Evolutionary conservation across 2,797 vertebrate species (phyloP), one percentile per base, ranked within the genome.

Genomic region (Siniperca scherzeri): DNA sequence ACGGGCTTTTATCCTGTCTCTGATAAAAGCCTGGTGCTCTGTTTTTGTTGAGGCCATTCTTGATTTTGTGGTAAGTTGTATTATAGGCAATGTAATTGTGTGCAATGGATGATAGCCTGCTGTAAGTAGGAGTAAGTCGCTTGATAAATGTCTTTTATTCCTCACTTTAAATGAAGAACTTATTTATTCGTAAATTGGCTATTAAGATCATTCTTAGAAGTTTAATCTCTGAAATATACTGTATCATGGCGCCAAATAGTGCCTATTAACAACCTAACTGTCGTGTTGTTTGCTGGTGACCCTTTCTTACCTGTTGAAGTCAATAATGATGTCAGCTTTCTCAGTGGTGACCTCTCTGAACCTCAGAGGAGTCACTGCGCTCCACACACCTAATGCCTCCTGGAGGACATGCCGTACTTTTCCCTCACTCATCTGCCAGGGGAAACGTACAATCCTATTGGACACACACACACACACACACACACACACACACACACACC

Each of bases 301-400:
- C 4, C 4, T 57, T 33, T 66, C 73, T 84, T 68, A 98, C 98
- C 97, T 96, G 62, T 94, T 95, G 81, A 99, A 99, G 87, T 99
- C 97, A 0, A 99, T 97, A 84, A 95, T 91, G 17, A 99, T 98
- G 93, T 99, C 97, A 0, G 97, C 96, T 2, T 88, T 93, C 48
- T 96, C 96, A 61, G 88, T 86, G 6, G 89, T 92, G 81, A 98
- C 96, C 92, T 99, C 97, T 0, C 93, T 96, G 90, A 99, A 98
- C 27, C 94, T 98, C 77, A 99, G 93, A 0, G 97, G 97, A 0
- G 97, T 98, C 82, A 98, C 96, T 0, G 96, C 94, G 0, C 97
- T 97, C 97, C 98, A 99, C 19, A 97, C 96, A 74, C 87, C 91
- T n/a, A 98, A 87, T 1, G 97, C 98, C 40, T 98, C 96, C 38